Base-by-base conservation (phyloP, 2,113 vertebrate species). In the Mixornis gularis region DNA sequence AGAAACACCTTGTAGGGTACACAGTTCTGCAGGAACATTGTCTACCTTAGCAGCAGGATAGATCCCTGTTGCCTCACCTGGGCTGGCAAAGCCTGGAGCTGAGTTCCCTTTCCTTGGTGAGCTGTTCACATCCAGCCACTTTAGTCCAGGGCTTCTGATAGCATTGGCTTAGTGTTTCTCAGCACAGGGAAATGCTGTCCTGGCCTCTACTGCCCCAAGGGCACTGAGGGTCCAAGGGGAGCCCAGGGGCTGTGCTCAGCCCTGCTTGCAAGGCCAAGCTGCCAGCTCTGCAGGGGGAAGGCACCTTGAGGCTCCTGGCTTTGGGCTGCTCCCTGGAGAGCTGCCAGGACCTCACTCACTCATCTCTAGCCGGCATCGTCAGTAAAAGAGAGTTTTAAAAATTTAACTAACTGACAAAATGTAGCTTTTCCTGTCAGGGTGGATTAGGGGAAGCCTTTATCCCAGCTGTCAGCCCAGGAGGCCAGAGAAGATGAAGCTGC, bases 391-490 rank as follows among this genome's bases (percentile, higher is more conserved):
- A 66, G 51, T 60, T 85, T 89, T 40, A 69, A 91, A 89, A 72
- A 44, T 94, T 89, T 78, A 85, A 82, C 84, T 96, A 95, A 90
- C 95, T 88, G 88, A 81, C 86, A 69, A 73, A 87, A 85, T 11
- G 85, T 65, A 92, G 93, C 70, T 82, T 91, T 87, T 80, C 79
- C 76, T 95, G 93, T 90, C 94, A 77, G 69, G 36, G 65, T 1
- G 3, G 63, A 90, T 96, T 87, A 95, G 46, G 66, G 48, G 41
- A 94, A 94, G 26, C 55, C 58, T 84, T 95, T 56, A 77, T 70
- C 53, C 71, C 68, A 70, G 52, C 38, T 81, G 79, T 55, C 15
- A 2, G 69, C 73, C 51, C 55, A 49, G 82, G 53, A 93, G 38
- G 27, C 62, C 34, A 38, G 62, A 78, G 78, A 78, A 81, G 64